Base-by-base conservation (phyloP, 2,888 invertebrate species). In the Drosophila neotestacea region DNA sequence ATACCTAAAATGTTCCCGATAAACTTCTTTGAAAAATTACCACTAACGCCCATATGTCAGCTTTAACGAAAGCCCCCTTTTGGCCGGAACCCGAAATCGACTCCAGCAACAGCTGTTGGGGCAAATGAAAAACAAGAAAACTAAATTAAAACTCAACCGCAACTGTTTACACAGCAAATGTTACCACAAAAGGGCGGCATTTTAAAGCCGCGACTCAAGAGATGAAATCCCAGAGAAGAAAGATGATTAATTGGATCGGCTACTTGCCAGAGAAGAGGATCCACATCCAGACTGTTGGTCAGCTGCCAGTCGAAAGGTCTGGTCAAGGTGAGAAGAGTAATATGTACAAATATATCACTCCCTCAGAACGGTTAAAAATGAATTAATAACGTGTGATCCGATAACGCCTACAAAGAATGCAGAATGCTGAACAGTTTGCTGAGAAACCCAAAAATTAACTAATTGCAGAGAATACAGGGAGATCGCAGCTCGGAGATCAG, bases 291-390 rank as follows among this genome's bases (percentile, higher is more conserved):
- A 52, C 34, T 13, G 36, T 28, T 54, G 46, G 60, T 67, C 56
- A 56, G 36, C 48, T 59, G 58, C 7, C 58, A 62, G 58, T 58
- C 16, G 34, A 6, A 32, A 7, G 32, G 32, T 9, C 32, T 6
- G 32, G 64, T 44, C 28, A 55, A 89, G 85, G 89, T 85, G 85
- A 85, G 88, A 85, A 85, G 85, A 85, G 70, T 85, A 85, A 85
- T 85, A 88, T 89, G 88, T 89, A 89, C 74, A 89, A 85, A 85
- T 85, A 89, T 89, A 88, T 85, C 85, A 85, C 89, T 89, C 89
- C 89, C 80, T 72, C 73, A 56, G 39, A 77, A 41, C 82, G 76
- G 70, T 89, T 85, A 85, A 85, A 89, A 88, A 72, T 63, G 68
- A 62, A 85, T 85, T 85, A 89, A 85, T 89, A 88, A 89, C 52